Base-by-base conservation (phyloP, 2,888 invertebrate species). In the Gymnoscelis rufifasciata region DNA sequence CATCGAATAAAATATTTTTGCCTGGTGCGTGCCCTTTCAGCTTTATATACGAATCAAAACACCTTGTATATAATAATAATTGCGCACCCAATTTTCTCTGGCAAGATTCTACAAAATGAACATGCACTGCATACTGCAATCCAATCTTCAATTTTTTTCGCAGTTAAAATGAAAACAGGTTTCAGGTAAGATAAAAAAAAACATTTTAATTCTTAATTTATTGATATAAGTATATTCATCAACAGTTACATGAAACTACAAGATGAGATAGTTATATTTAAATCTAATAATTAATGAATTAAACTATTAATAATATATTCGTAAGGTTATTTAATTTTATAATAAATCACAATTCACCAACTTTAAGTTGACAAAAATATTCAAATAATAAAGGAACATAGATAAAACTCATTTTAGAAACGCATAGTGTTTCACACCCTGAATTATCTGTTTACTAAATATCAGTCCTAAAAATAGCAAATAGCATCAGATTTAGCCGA, bases 281-380 rank as follows among this genome's bases (percentile, higher is more conserved):
- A 71, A 67, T 69, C 73, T 79, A 81, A 76, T 75, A 74, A 66
- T 74, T 79, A 78, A 74, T 75, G 67, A 77, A 71, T 74, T 74
- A 74, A 77, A 77, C 77, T 83, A 82, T 76, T 78, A 76, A 45
- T 76, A 78, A 76, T 45, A 50, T 45, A 50, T 78, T 79, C 80
- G 75, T 83, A 79, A 74, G 78, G 65, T 68, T 68, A 54, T 67
- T 74, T 57, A 71, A 58, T 66, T 68, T 65, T 78, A 77, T 77
- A 73, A 78, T 79, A 84, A 84, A 88, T 86, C 86, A 87, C 87
- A 87, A 81, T 78, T 62, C 67, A 79, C 66, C 87, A 88, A 87
- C 87, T 87, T 86, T 80, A 47, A 87, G 87, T 84, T 82, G 84
- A 80, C 71, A 72, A 81, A 82, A 75, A 68, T 68, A 74, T 72